phyloP scores from a whole-genome alignment of 1,140 invertebrate species.

The Notospermus geniculatus region DNA sequence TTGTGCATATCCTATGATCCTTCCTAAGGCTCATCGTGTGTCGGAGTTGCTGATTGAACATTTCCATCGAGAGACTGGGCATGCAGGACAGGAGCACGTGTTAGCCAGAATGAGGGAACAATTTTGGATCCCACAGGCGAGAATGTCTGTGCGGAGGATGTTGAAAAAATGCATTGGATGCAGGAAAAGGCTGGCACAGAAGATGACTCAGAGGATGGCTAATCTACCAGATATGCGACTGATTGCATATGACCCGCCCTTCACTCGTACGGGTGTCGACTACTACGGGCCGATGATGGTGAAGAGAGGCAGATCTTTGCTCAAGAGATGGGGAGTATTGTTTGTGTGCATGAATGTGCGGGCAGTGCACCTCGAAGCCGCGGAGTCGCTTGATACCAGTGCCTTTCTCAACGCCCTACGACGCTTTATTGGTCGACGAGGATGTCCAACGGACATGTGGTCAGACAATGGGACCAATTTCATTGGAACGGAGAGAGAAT shows the following conservation, averaged over 20 bases:
- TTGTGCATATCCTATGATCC: constrained; percentile 17
- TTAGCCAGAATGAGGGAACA: constrained; percentile 15
- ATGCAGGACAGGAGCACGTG: constrained; percentile 18
- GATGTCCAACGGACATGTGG: constrained; percentile 1
- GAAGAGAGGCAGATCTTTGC: constrained; percentile 5
- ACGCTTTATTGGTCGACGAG: constrained; percentile 2
- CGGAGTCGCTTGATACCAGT: not conserved
- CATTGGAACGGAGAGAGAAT: not conserved
- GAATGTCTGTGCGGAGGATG: not conserved
- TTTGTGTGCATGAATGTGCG: constrained; percentile 7
- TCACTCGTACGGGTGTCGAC: constrained; percentile 16
- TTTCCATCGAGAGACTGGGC: constrained; percentile 9
- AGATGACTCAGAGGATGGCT: constrained; percentile 17
- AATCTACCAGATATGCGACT: constrained; percentile 19
- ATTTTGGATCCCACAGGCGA: constrained; percentile 17
- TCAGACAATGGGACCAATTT: constrained; percentile 16
- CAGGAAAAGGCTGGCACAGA: not conserved
- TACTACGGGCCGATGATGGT: constrained; percentile 18
- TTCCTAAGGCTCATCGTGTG: constrained; percentile 13
- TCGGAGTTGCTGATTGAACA: constrained; percentile 13
- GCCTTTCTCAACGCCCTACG: constrained; percentile 11
- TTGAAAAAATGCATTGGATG: constrained; percentile 21
- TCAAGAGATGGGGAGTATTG: constrained; percentile 12
- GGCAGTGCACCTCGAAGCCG: constrained; percentile 8
- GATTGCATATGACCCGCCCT: constrained; percentile 9